Evolutionary conservation across 2,888 invertebrate species (phyloP).

Genomic region (Boloria euphrosyne): DNA sequence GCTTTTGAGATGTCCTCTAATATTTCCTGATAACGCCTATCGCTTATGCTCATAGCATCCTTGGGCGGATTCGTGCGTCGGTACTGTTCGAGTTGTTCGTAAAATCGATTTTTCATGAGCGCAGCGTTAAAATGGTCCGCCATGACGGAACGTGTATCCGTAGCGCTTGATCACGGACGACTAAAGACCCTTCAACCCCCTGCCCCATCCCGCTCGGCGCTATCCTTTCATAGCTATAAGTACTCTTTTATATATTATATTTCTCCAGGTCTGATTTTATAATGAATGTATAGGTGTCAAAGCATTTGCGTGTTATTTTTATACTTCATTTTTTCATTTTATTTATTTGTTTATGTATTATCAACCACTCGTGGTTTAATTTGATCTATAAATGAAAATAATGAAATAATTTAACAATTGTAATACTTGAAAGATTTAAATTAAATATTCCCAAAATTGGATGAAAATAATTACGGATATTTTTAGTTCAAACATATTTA

Average conservation of each 20-base stretch:
- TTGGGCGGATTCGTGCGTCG: constrained; percentile 15
- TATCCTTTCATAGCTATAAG: constrained; percentile 10
- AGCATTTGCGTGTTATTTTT: not conserved
- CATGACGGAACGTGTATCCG: constrained; percentile 21
- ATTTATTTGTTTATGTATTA: too few species aligned
- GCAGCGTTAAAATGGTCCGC: constrained; percentile 15
- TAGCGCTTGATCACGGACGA: constrained; percentile 22
- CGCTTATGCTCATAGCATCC: constrained; percentile 6
- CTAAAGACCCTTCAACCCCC: constrained; percentile 17
- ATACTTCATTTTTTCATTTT: not conserved
- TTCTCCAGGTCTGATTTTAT: constrained; percentile 1
- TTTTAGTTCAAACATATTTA: too few species aligned
- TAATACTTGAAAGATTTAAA: too few species aligned
- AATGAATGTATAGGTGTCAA: not conserved
- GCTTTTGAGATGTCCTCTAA: constrained; percentile 12
- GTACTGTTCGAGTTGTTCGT: constrained; percentile 16
- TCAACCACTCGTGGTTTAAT: too few species aligned
- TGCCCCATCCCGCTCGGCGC: constrained; percentile 4
- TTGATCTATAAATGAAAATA: too few species aligned
- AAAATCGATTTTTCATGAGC: constrained; percentile 25
- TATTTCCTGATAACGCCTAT: constrained; percentile 9
- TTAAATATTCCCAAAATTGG: too few species aligned
- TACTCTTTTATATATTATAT: constrained; percentile 6
- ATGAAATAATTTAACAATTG: too few species aligned
- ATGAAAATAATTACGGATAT: too few species aligned